Evolutionary conservation across 1,140 invertebrate genomes (phyloP), one percentile per base, ranked within the genome.

Genomic region (Forficula auricularia): DNA sequence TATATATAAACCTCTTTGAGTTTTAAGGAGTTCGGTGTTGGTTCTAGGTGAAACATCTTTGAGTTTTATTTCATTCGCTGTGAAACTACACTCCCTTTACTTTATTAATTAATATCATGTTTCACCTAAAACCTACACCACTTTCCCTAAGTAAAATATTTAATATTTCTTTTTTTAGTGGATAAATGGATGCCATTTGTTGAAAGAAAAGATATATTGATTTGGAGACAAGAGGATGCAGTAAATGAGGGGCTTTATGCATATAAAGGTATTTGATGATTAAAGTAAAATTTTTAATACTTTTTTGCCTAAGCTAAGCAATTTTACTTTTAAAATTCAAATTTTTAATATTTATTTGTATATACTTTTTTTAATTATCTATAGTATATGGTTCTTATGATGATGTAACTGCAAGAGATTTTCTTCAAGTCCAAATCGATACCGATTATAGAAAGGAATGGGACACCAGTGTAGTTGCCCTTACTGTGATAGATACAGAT

Each of bases 401-500:
- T 38, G 83, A 88, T 51, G 73, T 88, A 2, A 68, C 67, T 0
- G 82, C 82, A 1, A 66, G 73, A 50, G 82, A 87, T 58, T 87
- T 88, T 57, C 63, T 87, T 1, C 73, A 77, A 50, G 79, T 82
- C 9, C 84, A 88, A 59, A 71, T 85, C 12, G 82, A 88, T 57
- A 68, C 77, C 13, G 67, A 75, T 16, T 87, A 84, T 62, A 66
- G 85, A 27, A 75, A 71, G 40, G 62, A 73, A 48, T 89, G 85
- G 85, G 85, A 89, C 61, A 59, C 66, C 1, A 80, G 79, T n/a
- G 82, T 79, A 2, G 67, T 79, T 7, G 60, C 75, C 39, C 60
- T 88, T 32, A 60, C 71, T 46, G 61, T 80, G 19, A 64, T 82
- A 33, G 78, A 80, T 50, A 67, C 68, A 15, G 74, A 86, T 56